A percentile compares a stretch with the other conserved stretches of the same genome.
These are phyloP conservation scores for Eretmochelys imbricata DNA, from an alignment of 2,113 vertebrate species.

Conservation along the genomic window DNA sequence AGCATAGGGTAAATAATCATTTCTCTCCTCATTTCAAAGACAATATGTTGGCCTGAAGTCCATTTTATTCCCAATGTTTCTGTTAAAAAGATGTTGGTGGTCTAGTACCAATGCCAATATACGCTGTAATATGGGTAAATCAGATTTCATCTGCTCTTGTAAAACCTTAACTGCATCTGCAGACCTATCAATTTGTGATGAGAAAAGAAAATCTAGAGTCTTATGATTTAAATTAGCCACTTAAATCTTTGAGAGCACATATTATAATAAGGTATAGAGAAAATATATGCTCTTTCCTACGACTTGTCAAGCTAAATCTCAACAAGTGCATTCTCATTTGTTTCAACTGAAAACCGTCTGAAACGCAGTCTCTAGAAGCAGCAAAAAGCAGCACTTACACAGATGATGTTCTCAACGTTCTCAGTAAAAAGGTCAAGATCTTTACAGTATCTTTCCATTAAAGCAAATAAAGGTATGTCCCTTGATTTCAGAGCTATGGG, in stretches of 20 bases:
- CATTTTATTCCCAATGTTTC: conserved; percentile 61
- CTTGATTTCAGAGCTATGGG: conserved; percentile 22
- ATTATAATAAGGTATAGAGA: conserved; percentile 56
- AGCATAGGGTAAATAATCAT: conserved; percentile 67
- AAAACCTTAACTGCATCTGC: conserved; percentile 49
- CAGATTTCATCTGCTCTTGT: conserved; percentile 68
- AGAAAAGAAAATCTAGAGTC: not conserved
- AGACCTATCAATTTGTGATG: conserved; percentile 38
- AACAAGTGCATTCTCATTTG: conserved; percentile 54
- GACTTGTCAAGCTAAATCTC: conserved; percentile 67
- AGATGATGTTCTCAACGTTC: conserved; percentile 41
- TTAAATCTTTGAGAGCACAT: conserved; percentile 42
- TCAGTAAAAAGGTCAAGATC: conserved; percentile 36
- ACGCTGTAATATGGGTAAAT: conserved; percentile 40
- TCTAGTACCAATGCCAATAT: conserved; percentile 64
- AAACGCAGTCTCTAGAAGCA: conserved; percentile 1
- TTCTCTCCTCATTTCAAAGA: conserved; percentile 51
- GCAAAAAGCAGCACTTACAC: conserved; percentile 34
- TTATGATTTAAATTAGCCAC: conserved; percentile 63
- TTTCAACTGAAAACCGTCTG: conserved; percentile 19
- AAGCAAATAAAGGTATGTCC: not conserved
- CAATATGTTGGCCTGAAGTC: conserved; percentile 49
- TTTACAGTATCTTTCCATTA: not conserved
- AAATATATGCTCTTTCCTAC: conserved; percentile 74
- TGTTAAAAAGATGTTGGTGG: conserved; percentile 76